phyloP scores from a whole-genome alignment of 2,888 invertebrate species.

The Plagodis pulveraria region DNA sequence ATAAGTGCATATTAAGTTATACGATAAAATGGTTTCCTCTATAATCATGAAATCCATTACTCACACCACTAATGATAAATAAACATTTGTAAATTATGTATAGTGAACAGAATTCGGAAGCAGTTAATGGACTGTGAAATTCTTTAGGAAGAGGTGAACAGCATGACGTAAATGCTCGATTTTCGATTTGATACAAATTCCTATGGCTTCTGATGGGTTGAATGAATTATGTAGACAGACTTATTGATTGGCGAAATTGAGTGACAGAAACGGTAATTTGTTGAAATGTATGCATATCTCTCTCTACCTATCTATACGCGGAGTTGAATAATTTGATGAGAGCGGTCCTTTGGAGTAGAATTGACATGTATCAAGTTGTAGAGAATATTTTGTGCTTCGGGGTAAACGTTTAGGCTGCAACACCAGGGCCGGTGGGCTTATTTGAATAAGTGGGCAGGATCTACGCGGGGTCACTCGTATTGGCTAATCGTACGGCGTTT shows the following conservation, averaged over 20 bases:
- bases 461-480: conserved; percentile 68
- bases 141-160: conserved; percentile 10
- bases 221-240: not conserved
- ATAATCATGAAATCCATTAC: conserved; percentile 26
- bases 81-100: conserved; percentile 17
- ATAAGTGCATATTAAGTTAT: not conserved
- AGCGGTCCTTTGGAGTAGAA: not conserved
- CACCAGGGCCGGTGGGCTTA: conserved; percentile 36
- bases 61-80: conserved; percentile 23
- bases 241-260: not conserved
- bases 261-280: conserved; percentile 6
- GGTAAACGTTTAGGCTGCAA: conserved; percentile 18
- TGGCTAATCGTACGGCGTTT: conserved; percentile 75
- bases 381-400: conserved; percentile 22
- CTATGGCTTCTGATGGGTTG: conserved; percentile 1
- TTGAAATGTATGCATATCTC: conserved; percentile 5
- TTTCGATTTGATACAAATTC: conserved; percentile 11
- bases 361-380: conserved; percentile 14
- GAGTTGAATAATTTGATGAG: not conserved
- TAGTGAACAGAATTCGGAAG: conserved; percentile 29
- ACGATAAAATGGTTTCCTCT: conserved; percentile 24
- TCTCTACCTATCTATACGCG: not conserved
- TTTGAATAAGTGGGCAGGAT: conserved; percentile 50
- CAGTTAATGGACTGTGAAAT: conserved; percentile 33
- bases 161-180: conserved; percentile 11